Evolutionary conservation across 1,140 invertebrate genomes (phyloP).

Genomic region (Euura saliciscinereae): DNA sequence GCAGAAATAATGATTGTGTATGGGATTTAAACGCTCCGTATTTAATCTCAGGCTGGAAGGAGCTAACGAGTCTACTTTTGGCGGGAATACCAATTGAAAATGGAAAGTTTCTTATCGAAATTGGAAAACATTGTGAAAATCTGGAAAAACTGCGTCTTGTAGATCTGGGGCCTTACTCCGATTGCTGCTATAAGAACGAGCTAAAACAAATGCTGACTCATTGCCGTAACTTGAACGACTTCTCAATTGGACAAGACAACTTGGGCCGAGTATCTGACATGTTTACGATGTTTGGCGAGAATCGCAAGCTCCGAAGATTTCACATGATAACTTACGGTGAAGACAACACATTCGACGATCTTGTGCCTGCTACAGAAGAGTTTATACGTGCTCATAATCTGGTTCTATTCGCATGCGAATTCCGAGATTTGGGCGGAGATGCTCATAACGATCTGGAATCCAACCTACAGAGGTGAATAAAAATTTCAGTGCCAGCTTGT

Average conservation of each 20-base stretch:
- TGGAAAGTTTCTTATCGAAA: neutral
- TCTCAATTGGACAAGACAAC: neutral
- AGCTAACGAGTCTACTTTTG: neutral
- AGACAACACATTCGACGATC: neutral
- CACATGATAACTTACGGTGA: neutral
- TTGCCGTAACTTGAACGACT: neutral
- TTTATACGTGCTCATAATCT: neutral
- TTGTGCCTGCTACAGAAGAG: neutral
- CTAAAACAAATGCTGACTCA: neutral
- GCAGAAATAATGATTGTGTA: neutral
- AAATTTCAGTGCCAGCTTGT: no score
- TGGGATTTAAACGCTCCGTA: neutral
- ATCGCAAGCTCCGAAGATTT: neutral
- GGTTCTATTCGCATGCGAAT: neutral
- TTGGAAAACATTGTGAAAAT: neutral
- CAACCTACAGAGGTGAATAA: neutral
- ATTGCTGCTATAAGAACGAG: neutral
- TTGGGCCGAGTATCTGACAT: neutral
- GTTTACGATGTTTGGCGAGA: neutral
- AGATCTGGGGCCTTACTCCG: neutral
- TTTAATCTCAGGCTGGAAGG: neutral
- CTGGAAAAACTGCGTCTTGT: neutral
- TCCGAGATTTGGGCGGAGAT: neutral
- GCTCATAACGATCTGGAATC: neutral
- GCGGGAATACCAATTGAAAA: neutral